phyloP scores from a whole-genome alignment of 2,888 invertebrate species.

The Clivina fossor region DNA sequence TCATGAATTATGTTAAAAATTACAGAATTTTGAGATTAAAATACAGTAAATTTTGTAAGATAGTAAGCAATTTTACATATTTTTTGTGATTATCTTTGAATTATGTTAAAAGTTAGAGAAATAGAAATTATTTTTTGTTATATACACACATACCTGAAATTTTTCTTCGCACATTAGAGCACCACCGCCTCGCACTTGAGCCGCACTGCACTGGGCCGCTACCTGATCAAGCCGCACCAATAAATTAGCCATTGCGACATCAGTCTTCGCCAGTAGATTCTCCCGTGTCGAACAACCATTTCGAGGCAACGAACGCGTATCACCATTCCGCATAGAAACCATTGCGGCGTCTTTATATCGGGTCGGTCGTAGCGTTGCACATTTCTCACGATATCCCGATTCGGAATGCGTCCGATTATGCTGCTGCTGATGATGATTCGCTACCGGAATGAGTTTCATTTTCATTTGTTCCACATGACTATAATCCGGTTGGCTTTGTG shows the following conservation, averaged over 20 bases:
- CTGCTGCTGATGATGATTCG: conserved; percentile 29
- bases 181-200: conserved; percentile 75
- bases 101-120: background rate
- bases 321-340: conserved; percentile 21
- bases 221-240: conserved; percentile 69
- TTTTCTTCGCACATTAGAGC: conserved; percentile 74
- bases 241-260: conserved; percentile 68
- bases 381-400: conserved; percentile 36
- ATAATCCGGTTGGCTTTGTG: conserved; percentile 25
- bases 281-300: conserved; percentile 54
- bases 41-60: background rate
- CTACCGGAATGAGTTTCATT: conserved; percentile 15
- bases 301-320: conserved; percentile 35
- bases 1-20: no score
- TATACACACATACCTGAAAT: conserved; percentile 62
- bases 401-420: conserved; percentile 26
- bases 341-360: conserved; percentile 23
- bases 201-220: conserved; percentile 70
- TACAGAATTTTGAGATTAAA: no score
- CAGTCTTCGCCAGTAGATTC: conserved; percentile 66
- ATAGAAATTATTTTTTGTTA: conserved; percentile 2
- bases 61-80: conserved; percentile 4
- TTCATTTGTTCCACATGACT: conserved; percentile 7
- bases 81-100: no score
- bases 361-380: conserved; percentile 25